Base-by-base conservation (phyloP, 2,113 vertebrate species). In the Scophthalmus maximus region DNA sequence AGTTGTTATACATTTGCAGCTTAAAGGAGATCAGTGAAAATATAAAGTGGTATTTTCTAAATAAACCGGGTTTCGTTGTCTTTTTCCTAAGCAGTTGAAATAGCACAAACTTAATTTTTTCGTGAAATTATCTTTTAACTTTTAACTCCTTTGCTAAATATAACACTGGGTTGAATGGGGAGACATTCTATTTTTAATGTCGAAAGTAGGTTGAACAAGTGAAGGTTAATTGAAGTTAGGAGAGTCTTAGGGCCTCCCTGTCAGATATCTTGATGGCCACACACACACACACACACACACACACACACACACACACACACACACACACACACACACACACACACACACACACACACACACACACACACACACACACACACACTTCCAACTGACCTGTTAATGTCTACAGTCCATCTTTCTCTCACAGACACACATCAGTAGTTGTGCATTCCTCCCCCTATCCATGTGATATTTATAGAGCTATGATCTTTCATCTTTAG, bases 201-300 rank as follows among this genome's bases (percentile, higher is more conserved):
- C 29, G 32, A 77, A 91, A 82, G 72, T 91, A 69, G 89, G 89
- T 81, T 78, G 47, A 76, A 66, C 76, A 73, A 44, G 59, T 84
- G 69, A 90, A 90, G 86, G 88, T 90, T 90, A 89, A 90, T 89
- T 87, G 86, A 60, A 81, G 83, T 76, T 52, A 42, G 73, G 46
- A 58, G 73, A 81, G 29, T 77, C 72, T 78, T 65, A 1, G 42
- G 70, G 64, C 51, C 20, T 81, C 20, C 51, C 63, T 74, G 69
- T 82, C 72, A 62, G 50, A 77, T 42, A 20, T 82, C 66, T 73
- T 60, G 46, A 80, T 70, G 51, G 42, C 71, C 50, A 62, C 49
- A 70, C 47, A 53, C 8, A 51, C 23, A 47, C 69, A 56, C 22
- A 36, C 8, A 52, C 22, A 14, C 50, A 5, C 30, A 34, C 6